phyloP scores from a whole-genome alignment of 1,140 invertebrate species.

The Atopsyche davidsoni region DNA sequence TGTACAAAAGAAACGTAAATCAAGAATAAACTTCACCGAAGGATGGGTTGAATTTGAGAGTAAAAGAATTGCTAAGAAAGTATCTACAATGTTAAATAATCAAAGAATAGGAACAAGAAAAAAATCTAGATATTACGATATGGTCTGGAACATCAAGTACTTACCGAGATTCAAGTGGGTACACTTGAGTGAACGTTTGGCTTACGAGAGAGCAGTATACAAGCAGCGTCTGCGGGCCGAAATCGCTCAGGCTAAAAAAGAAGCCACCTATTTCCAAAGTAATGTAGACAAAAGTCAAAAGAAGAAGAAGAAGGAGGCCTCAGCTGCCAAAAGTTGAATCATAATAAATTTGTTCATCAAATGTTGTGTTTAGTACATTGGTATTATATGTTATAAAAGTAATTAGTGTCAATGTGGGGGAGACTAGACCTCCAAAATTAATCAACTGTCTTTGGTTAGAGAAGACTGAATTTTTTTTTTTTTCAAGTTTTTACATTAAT shows the following conservation, averaged over 20 bases:
- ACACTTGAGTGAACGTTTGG: slow-evolving; percentile 86
- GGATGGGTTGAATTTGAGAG: slow-evolving; percentile 96
- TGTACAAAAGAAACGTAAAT: slow-evolving; percentile 55
- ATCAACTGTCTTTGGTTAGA: too few relatives aligned
- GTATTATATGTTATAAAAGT: too few relatives aligned
- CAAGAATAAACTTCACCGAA: slow-evolving; percentile 70
- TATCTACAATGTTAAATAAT: slow-evolving; percentile 78
- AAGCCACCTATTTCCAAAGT: slow-evolving; percentile 77
- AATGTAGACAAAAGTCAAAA: slow-evolving; percentile 76
- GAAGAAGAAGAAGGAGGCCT: slow-evolving; percentile 46
- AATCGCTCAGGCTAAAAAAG: slow-evolving; percentile 84
- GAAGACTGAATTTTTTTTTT: too few relatives aligned
- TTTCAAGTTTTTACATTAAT: too few relatives aligned
- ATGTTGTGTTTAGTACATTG: too few relatives aligned
- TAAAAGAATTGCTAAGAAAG: slow-evolving; percentile 81
- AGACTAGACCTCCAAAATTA: too few relatives aligned
- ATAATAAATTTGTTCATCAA: too few relatives aligned
- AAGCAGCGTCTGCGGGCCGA: slow-evolving; percentile 82
- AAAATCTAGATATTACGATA: slow-evolving; percentile 80
- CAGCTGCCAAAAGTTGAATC: too few relatives aligned
- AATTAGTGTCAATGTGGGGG: too few relatives aligned
- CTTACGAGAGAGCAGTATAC: slow-evolving; percentile 84
- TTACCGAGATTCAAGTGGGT: slow-evolving; percentile 92
- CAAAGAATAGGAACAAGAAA: slow-evolving; percentile 81
- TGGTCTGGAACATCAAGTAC: slow-evolving; percentile 95